Conservation (phyloP, 92 coral and sea anemone genomes). For the Umimayanthus kanabou region DNA sequence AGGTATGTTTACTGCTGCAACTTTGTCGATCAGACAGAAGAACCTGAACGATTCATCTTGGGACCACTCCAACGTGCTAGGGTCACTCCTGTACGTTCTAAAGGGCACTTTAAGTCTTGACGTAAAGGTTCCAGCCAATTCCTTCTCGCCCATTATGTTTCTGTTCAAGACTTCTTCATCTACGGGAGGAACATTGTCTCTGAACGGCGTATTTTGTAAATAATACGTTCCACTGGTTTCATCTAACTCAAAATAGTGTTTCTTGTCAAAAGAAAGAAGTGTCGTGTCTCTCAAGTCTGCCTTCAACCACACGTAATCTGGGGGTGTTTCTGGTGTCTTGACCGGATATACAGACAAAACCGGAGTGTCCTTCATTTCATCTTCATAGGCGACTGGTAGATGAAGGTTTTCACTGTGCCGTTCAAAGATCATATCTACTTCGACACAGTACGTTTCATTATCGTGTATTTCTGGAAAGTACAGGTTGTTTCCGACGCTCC, state of each 20-base stretch:
- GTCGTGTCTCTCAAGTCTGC: slow-evolving; percentile 32
- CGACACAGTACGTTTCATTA: slow-evolving; percentile 51
- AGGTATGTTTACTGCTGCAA: slow-evolving; percentile 52
- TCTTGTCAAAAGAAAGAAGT: slow-evolving; percentile 31
- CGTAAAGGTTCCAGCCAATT: slow-evolving; percentile 5
- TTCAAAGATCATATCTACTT: slow-evolving; percentile 56
- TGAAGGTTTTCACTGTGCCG: slow-evolving; percentile 39
- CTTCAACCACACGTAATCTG: slow-evolving; percentile 28
- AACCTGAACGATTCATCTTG: slow-evolving; percentile 35
- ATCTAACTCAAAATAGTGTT: slow-evolving; percentile 37
- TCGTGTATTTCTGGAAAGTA: slow-evolving; percentile 51
- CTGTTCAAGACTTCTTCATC: slow-evolving; percentile 43
- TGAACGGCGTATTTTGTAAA: slow-evolving; percentile 47
- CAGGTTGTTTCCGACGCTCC: slow-evolving; percentile 53
- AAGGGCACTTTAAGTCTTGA: slow-evolving; percentile 43
- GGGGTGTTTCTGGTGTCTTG: slow-evolving; percentile 38
- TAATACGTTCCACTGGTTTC: slow-evolving; percentile 44
- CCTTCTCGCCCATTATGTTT: slow-evolving; percentile 54
- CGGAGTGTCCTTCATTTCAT: slow-evolving; percentile 22
- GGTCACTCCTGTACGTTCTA: slow-evolving; percentile 48
- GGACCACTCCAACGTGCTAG: background rate
- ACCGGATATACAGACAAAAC: slow-evolving; percentile 43
- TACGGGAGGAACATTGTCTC: slow-evolving; percentile 45
- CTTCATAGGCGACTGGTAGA: slow-evolving; percentile 36
- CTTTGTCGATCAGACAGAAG: slow-evolving; percentile 57